Evolutionary conservation across 2,113 vertebrate genomes (phyloP).

Genomic region (Megaceryle torquata): DNA sequence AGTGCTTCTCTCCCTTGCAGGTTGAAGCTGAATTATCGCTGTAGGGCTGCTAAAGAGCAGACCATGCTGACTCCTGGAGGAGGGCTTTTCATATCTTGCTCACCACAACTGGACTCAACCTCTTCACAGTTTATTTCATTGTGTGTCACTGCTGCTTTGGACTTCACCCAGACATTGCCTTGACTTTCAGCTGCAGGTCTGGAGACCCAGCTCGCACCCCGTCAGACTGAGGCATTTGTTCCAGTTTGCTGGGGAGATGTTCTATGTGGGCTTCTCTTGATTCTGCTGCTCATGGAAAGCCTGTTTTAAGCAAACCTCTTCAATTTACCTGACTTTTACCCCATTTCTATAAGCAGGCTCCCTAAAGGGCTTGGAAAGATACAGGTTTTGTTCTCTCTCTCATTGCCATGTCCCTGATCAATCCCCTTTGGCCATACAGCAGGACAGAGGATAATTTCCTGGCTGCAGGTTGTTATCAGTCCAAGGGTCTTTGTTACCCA

Average conservation of each 20-base stretch:
- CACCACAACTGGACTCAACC: neutral
- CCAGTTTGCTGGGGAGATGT: neutral
- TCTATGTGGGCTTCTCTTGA: neutral
- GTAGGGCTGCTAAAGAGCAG: neutral
- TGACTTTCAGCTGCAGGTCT: neutral
- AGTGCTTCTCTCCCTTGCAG: neutral
- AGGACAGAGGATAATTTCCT: neutral
- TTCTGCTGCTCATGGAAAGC: neutral
- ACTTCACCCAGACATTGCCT: neutral
- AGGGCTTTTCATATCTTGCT: neutral
- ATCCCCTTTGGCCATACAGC: neutral
- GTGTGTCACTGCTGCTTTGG: neutral
- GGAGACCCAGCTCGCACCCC: rapidly evolving
- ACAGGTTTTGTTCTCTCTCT: neutral
- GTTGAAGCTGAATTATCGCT: neutral
- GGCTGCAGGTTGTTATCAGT: neutral
- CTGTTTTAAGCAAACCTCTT: neutral
- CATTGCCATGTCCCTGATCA: neutral
- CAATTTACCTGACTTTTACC: neutral
- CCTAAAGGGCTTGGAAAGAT: neutral
- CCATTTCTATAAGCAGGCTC: neutral
- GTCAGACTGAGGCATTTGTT: neutral
- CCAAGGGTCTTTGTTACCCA: neutral
- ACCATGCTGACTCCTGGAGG: neutral
- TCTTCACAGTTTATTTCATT: neutral